Conservation (phyloP, 2,113 vertebrate genomes). For the Arothron firmamentum region DNA sequence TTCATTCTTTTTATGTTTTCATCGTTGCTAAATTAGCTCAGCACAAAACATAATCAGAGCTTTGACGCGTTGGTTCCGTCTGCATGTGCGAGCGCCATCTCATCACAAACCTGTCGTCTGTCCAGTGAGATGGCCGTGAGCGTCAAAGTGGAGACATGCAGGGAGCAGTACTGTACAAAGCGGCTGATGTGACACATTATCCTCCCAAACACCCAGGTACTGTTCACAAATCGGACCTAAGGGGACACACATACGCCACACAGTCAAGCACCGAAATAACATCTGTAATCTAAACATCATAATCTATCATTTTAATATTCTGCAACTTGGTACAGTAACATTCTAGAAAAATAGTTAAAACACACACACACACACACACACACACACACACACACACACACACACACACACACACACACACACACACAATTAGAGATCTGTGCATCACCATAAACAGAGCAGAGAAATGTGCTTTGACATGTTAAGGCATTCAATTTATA, state of each 20-base stretch:
- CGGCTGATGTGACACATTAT: conserved; percentile 93
- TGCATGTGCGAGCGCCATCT: neutral
- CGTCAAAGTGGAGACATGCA: conserved; percentile 90
- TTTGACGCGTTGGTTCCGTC: neutral
- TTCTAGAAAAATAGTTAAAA: neutral
- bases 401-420: neutral
- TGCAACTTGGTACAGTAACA: no score
- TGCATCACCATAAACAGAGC: no score
- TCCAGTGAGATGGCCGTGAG: conserved; percentile 91
- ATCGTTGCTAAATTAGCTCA: no score
- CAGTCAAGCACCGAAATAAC: neutral
- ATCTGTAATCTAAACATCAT: neutral
- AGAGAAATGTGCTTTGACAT: no score
- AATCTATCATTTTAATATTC: no score
- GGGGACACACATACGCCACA: conserved; percentile 17
- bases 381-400: no score
- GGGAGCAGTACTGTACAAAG: conserved; percentile 92
- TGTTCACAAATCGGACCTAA: conserved; percentile 92
- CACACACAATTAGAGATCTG: no score
- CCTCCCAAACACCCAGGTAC: conserved; percentile 90
- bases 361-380: neutral
- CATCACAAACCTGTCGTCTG: conserved; percentile 84
- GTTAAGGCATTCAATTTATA: no score
- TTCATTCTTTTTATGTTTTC: neutral
- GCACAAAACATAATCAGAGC: no score